Evolutionary conservation across 1,140 invertebrate genomes (phyloP).

Genomic region (Ridgeia piscesae): DNA sequence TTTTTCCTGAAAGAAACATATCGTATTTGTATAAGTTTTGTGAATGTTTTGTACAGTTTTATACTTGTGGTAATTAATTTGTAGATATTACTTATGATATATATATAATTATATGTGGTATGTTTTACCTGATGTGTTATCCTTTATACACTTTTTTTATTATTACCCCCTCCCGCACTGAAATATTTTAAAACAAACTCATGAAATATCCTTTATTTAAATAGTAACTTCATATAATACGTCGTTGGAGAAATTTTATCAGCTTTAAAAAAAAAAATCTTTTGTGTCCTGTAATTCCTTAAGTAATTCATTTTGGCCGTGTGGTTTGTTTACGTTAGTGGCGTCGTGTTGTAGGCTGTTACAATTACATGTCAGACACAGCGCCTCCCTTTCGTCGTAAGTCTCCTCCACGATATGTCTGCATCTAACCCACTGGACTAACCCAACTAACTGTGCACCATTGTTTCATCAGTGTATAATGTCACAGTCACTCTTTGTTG

Average conservation of each 20-base stretch:
- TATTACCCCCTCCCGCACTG: too few species aligned
- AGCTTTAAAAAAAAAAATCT: too few species aligned
- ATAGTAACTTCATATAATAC: too few species aligned
- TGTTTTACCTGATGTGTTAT: constrained; percentile 15
- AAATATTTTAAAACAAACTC: too few species aligned
- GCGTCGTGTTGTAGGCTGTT: not conserved
- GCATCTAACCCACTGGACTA: not conserved
- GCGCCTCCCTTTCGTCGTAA: not conserved
- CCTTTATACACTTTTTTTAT: too few species aligned
- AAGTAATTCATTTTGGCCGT: not conserved
- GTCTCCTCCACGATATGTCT: not conserved
- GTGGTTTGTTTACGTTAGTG: not conserved
- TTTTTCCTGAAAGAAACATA: not conserved
- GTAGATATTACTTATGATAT: not conserved
- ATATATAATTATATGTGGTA: not conserved
- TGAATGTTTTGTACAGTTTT: not conserved
- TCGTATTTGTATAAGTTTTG: too few species aligned
- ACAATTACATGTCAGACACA: not conserved
- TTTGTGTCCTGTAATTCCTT: too few species aligned
- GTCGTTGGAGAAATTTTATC: too few species aligned
- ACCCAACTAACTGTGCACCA: not conserved
- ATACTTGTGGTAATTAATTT: not conserved
- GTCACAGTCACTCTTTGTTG: not conserved
- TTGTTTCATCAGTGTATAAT: not conserved
- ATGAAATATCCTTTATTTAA: too few species aligned